Conservation (phyloP, 2,113 vertebrate species). For the Salvelinus alpinus region DNA sequence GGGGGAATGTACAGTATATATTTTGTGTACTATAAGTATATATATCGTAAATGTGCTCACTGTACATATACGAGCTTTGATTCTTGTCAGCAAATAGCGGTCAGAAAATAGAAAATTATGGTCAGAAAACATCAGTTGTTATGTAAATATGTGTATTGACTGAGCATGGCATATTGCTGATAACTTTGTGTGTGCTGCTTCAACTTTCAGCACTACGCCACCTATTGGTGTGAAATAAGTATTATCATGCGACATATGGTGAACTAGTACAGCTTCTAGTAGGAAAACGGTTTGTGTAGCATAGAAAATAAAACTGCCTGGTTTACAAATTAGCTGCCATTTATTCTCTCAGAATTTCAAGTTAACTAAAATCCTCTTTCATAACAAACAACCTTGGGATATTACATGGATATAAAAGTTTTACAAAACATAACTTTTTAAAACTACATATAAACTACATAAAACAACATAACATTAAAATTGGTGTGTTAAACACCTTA, state of each 20-base stretch:
- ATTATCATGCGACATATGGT: too few relatives aligned
- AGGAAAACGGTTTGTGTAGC: neutral
- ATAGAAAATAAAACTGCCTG: neutral
- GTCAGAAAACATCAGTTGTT: neutral
- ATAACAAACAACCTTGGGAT: neutral
- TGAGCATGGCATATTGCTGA: neutral
- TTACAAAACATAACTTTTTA: neutral
- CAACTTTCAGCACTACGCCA: neutral
- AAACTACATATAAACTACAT: neutral
- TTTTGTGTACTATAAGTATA: too few relatives aligned
- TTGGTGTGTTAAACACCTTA: neutral
- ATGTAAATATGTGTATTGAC: neutral
- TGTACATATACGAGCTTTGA: too few relatives aligned
- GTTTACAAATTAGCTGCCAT: constrained; percentile 9
- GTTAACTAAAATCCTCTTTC: neutral
- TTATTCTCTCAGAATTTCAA: neutral
- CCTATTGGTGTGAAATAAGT: neutral
- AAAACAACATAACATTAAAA: neutral
- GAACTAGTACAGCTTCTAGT: too few relatives aligned
- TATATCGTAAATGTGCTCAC: too few relatives aligned
- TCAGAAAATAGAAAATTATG: too few relatives aligned
- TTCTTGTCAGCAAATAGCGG: too few relatives aligned
- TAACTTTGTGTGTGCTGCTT: neutral
- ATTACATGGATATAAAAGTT: neutral
- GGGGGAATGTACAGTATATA: too few relatives aligned